Evolutionary conservation across 2,113 vertebrate species (phyloP).

Genomic region (Peromyscus maniculatus): DNA sequence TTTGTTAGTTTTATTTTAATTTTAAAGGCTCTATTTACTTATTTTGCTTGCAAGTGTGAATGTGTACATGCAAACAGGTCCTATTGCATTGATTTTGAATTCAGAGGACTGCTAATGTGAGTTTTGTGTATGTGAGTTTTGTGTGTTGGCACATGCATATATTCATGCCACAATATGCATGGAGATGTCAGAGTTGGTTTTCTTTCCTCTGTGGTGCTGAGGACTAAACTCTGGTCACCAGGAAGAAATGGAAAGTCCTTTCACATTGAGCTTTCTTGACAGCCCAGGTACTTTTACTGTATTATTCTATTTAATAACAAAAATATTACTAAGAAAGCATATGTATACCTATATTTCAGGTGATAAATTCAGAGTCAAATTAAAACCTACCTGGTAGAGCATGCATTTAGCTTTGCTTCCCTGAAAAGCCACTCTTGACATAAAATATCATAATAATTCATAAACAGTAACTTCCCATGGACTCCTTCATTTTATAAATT

Average conservation of each 20-base stretch:
- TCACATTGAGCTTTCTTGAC: background rate
- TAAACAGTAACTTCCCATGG: background rate
- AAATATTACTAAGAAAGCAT: background rate
- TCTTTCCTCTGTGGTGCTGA: background rate
- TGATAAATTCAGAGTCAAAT: background rate
- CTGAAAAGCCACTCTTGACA: background rate
- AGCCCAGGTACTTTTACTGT: background rate
- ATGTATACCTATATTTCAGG: too few species aligned
- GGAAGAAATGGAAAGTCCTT: background rate
- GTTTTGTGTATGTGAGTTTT: background rate
- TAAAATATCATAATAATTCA: background rate
- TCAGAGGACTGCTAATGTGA: background rate
- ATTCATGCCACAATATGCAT: background rate
- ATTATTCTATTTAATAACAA: background rate
- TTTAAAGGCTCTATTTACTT: background rate
- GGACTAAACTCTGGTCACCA: background rate
- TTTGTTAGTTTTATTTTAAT: background rate
- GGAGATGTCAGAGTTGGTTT: background rate
- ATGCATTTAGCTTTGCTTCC: background rate
- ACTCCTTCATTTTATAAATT: conserved; percentile 39
- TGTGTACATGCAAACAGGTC: background rate
- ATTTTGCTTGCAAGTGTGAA: background rate
- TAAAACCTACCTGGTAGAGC: background rate
- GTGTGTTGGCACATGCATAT: background rate
- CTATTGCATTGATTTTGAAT: background rate